Percentiles rank a stretch among this genome's conserved stretches.
Conservation (phyloP, 2,888 invertebrate species). For the Napeogenes sylphis region DNA sequence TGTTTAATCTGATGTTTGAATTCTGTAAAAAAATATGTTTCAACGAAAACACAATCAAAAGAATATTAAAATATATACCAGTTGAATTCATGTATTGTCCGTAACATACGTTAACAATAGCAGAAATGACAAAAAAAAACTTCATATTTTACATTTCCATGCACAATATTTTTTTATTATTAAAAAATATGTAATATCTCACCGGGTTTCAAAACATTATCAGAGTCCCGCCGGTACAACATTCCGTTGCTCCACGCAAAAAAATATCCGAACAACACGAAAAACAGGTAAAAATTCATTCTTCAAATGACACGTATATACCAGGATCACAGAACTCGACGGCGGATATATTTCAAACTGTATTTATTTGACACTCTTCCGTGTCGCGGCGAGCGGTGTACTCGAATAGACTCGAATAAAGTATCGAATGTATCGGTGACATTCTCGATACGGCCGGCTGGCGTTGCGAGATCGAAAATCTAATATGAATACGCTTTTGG, state of each 20-base stretch:
- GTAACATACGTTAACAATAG: not conserved
- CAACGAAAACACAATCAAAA: not conserved
- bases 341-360: constrained; percentile 68
- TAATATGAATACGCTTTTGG: constrained; percentile 75
- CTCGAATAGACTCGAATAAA: constrained; percentile 67
- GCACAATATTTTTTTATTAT: constrained; percentile 21
- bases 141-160: constrained; percentile 13
- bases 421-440: constrained; percentile 69
- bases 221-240: constrained; percentile 65
- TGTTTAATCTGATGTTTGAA: not conserved
- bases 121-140: constrained; percentile 17
- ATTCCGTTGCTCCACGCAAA: constrained; percentile 61
- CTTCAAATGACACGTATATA: constrained; percentile 62
- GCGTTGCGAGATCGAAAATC: constrained; percentile 68
- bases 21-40: not conserved
- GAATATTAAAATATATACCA: not conserved
- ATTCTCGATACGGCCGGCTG: constrained; percentile 63
- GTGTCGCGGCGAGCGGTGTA: constrained; percentile 57
- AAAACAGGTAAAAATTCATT: constrained; percentile 72
- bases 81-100: not conserved
- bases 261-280: constrained; percentile 63
- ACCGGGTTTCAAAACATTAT: constrained; percentile 71
- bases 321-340: constrained; percentile 61
- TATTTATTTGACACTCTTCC: constrained; percentile 72
- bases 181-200: constrained; percentile 38